These are phyloP conservation scores for Synchiropus splendidus DNA, from an alignment of 2,113 vertebrate species.

Conservation along the genomic window DNA sequence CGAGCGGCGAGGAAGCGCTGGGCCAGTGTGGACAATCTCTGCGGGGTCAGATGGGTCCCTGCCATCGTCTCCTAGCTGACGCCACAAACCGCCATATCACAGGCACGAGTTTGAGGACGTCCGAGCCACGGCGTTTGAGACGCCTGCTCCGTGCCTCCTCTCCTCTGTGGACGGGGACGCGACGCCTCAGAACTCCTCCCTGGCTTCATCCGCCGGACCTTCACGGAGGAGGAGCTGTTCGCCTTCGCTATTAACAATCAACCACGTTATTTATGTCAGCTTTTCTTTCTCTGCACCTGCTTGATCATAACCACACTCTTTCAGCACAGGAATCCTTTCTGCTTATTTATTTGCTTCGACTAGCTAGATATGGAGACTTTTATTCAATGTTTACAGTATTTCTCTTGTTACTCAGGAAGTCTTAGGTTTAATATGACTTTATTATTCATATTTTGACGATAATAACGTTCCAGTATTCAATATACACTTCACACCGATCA, in stretches of 20 bases:
- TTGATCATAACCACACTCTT: constrained; percentile 3
- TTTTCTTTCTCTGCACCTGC: constrained; percentile 2
- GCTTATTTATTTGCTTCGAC: constrained; percentile 5
- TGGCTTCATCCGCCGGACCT: neutral
- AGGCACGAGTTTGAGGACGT: neutral
- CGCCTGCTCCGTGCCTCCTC: neutral
- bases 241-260: constrained; percentile 6
- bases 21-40: constrained; percentile 49
- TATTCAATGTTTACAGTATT: constrained; percentile 32
- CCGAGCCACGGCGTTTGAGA: neutral
- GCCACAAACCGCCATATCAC: neutral
- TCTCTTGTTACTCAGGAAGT: constrained; percentile 37
- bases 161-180: neutral
- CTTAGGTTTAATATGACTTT: neutral
- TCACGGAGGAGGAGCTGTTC: neutral
- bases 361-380: constrained; percentile 6
- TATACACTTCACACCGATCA: too few relatives aligned
- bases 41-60: constrained; percentile 45
- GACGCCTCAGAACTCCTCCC: neutral
- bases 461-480: neutral
- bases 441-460: neutral
- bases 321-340: constrained; percentile 19
- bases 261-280: constrained; percentile 19
- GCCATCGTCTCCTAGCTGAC: constrained; percentile 47
- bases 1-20: constrained; percentile 42